phyloP scores from a whole-genome alignment of 2,888 invertebrate species.

The Tinea semifulvella region DNA sequence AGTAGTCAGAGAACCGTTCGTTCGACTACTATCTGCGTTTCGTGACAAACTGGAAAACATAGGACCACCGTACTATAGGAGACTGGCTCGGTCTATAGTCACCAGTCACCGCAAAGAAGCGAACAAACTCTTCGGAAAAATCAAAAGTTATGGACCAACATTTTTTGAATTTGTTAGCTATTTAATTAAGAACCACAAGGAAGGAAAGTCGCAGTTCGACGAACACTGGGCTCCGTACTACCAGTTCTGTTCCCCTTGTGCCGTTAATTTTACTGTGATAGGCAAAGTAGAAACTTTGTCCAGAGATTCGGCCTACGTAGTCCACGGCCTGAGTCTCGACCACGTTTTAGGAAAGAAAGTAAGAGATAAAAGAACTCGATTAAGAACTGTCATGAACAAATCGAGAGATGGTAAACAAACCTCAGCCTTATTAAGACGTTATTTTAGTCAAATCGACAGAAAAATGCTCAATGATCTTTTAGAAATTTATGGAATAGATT shows the following conservation, averaged over 20 bases:
- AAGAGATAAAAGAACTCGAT: conserved; percentile 53
- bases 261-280: conserved; percentile 70
- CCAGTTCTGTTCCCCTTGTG: conserved; percentile 72
- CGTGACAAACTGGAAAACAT: conserved; percentile 78
- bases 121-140: conserved; percentile 35
- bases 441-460: conserved; percentile 66
- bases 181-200: conserved; percentile 68
- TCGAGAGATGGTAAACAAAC: conserved; percentile 60
- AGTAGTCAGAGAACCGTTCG: conserved; percentile 77
- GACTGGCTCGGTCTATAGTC: conserved; percentile 72
- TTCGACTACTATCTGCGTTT: conserved; percentile 75
- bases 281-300: conserved; percentile 71
- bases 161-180: conserved; percentile 78
- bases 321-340: conserved; percentile 66
- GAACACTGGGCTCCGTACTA: conserved; percentile 74
- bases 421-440: conserved; percentile 47
- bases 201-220: conserved; percentile 56
- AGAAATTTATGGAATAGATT: conserved; percentile 71
- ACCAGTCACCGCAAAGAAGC: conserved; percentile 62
- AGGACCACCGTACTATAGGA: conserved; percentile 74
- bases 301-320: conserved; percentile 68
- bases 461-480: conserved; percentile 66
- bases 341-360: conserved; percentile 57
- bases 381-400: conserved; percentile 63
- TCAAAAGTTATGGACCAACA: conserved; percentile 62